Conservation (phyloP, 2,113 vertebrate genomes). For the Channa maculata region DNA sequence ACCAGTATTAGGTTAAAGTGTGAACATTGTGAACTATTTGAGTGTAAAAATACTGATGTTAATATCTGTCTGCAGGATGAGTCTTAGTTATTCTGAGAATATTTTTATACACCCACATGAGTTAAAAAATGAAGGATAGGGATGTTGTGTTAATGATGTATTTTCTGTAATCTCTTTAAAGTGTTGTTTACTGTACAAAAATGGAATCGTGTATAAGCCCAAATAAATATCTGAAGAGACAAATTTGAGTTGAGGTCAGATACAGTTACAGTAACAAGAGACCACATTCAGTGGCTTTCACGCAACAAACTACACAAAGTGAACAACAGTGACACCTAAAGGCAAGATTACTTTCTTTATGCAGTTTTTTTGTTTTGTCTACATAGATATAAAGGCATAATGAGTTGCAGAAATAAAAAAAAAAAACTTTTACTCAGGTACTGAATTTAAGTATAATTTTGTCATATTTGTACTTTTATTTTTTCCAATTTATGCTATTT, state of each 20-base stretch:
- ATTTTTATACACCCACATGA: background rate
- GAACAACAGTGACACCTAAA: constrained; percentile 21
- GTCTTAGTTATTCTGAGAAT: background rate
- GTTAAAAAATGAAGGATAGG: constrained; percentile 19
- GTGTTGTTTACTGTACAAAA: background rate
- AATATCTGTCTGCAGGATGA: constrained; percentile 2
- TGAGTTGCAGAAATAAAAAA: no score
- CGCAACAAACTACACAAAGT: background rate
- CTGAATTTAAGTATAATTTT: no score
- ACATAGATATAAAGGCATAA: no score
- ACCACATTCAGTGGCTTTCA: no score
- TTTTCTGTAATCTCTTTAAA: constrained; percentile 13
- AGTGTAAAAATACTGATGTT: constrained; percentile 14
- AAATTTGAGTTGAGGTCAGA: background rate
- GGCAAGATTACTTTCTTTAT: background rate
- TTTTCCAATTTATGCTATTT: no score
- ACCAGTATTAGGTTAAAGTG: constrained; percentile 60
- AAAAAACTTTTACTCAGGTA: no score
- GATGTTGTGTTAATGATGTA: background rate
- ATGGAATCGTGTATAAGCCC: background rate
- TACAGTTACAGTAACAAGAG: no score
- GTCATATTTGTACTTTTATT: no score
- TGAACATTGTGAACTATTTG: constrained; percentile 19
- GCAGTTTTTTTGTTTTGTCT: no score
- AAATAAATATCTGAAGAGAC: background rate